These are phyloP conservation scores for Nephrocerus scutellatus DNA, from an alignment of 2,888 invertebrate genomes.

Conservation along the genomic window DNA sequence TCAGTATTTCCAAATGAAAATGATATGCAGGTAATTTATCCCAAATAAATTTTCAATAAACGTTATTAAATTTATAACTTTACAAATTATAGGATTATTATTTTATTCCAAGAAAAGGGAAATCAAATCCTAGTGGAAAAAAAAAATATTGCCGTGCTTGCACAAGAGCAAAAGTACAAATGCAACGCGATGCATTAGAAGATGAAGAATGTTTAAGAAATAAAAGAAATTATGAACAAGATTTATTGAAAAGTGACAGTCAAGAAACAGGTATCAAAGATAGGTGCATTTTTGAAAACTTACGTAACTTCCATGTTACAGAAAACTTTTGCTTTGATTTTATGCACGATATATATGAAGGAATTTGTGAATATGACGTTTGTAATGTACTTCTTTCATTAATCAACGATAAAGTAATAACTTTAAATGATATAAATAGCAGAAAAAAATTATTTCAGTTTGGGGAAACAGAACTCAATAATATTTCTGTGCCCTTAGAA, in stretches of 20 bases:
- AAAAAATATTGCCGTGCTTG: conserved; percentile 24
- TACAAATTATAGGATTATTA: no score
- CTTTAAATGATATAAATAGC: conserved; percentile 18
- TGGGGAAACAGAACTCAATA: conserved; percentile 14
- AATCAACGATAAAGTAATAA: conserved; percentile 16
- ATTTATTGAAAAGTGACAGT: conserved; percentile 17
- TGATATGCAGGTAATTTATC: no score
- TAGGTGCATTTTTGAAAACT: conserved; percentile 17
- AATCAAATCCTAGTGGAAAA: no score
- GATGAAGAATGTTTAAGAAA: conserved; percentile 19
- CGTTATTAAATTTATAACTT: no score
- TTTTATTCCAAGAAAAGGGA: no score
- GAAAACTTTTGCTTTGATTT: conserved; percentile 22
- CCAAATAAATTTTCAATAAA: no score
- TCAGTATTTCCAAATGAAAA: no score
- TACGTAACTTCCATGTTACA: conserved; percentile 20
- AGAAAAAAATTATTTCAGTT: conserved; percentile 19
- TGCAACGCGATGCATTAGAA: conserved; percentile 22
- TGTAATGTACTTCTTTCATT: conserved; percentile 19
- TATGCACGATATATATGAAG: conserved; percentile 24
- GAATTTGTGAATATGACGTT: conserved; percentile 22
- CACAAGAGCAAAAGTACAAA: conserved; percentile 20
- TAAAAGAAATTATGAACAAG: conserved; percentile 17
- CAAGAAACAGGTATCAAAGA: conserved; percentile 23
- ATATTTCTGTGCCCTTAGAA: conserved; percentile 11